Base-by-base conservation (phyloP, 2,888 invertebrate genomes). In the Clunio marinus region DNA sequence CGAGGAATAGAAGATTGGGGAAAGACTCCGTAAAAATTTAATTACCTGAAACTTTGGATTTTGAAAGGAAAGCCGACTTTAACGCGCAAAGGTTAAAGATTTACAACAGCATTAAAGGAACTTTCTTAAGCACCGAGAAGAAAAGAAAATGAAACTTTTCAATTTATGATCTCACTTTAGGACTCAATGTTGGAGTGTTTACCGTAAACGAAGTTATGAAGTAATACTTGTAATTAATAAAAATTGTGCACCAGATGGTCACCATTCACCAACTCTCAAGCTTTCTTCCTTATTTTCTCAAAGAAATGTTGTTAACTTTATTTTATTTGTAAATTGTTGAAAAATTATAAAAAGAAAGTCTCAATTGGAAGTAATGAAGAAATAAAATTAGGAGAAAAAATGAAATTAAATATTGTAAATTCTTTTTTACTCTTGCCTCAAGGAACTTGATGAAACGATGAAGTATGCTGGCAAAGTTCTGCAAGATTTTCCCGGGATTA, bases 201-300 rank as follows among this genome's bases (percentile, higher is more conserved):
- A 57, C 25, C 57, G 35, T 45, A 28, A 35, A 32, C 13, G 27
- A 51, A 66, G 15, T 55, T 17, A 66, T 32, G n/a, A n/a, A n/a
- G n/a, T n/a, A n/a, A n/a, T n/a, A n/a, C n/a, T n/a, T n/a, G 66
- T 66, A 66, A 66, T 66, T 66, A 66, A 66, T 66, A 55, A 66
- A 55, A 55, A 28, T 66, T 32, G 20, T 57, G 25, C 66, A 28
- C 51, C 66, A 66, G 51, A 51, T 66, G 66, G 51, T 35, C 63
- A 20, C 15, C n/a, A 60, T 25, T n/a, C 37, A 41, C 45, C 37
- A 17, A 45, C 22, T 35, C 55, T 55, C 27, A 22, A 28, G 63
- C 46, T 63, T n/a, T n/a, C n/a, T n/a, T n/a, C n/a, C n/a, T n/a
- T n/a, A n/a, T n/a, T n/a, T n/a, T n/a, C n/a, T n/a, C n/a, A n/a